Evolutionary conservation across 2,888 invertebrate species (phyloP).

Genomic region (Branchinecta sandiegonensis): DNA sequence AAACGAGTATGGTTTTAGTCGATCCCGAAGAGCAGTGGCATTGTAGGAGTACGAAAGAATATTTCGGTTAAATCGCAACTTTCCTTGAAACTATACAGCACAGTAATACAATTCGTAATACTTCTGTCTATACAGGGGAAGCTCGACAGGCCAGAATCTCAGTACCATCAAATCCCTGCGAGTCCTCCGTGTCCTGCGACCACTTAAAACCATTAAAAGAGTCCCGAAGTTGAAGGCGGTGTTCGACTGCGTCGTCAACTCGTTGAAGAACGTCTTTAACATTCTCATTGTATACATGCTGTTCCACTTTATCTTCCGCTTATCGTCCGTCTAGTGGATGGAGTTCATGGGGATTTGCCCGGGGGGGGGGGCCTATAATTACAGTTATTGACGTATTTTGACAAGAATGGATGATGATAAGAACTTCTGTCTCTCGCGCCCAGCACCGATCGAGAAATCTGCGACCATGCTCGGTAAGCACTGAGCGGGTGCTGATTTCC

Average conservation of each 20-base stretch:
- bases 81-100: neutral
- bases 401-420: too few species aligned
- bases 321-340: too few species aligned
- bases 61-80: too few species aligned
- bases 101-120: neutral
- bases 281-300: constrained; percentile 99
- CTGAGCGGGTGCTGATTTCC: too few species aligned
- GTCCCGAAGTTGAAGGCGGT: constrained; percentile 99
- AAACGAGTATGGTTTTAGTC: too few species aligned
- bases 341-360: too few species aligned
- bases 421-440: too few species aligned
- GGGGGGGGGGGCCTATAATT: too few species aligned
- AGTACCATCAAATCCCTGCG: constrained; percentile 99
- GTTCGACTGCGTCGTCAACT: constrained; percentile 99
- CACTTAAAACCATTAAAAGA: constrained; percentile 99
- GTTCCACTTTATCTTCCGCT: constrained; percentile 99
- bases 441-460: too few species aligned
- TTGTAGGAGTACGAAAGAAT: too few species aligned
- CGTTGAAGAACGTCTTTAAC: constrained; percentile 99
- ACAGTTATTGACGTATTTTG: too few species aligned
- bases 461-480: too few species aligned
- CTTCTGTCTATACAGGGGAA: constrained; percentile 41
- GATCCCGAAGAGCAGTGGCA: neutral
- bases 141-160: constrained; percentile 72
- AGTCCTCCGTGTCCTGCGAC: constrained; percentile 95